Conservation (phyloP, 2,888 invertebrate species). For the Temnothorax unifasciatus region DNA sequence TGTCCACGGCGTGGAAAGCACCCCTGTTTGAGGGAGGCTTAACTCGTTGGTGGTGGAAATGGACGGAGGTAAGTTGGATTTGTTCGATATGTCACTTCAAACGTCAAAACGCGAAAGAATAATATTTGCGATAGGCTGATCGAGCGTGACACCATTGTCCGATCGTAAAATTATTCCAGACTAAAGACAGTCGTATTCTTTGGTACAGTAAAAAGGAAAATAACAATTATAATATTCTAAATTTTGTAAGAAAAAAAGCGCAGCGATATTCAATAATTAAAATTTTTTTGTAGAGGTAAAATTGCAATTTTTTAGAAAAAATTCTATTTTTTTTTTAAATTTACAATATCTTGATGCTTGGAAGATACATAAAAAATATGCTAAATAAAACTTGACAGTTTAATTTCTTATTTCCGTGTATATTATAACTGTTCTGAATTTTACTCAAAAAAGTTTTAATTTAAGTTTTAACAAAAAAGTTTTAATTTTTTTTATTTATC, state of each 20-base stretch:
- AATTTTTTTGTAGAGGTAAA: background rate
- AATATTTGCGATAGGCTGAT: slow-evolving; percentile 76
- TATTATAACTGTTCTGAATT: background rate
- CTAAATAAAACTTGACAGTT: slow-evolving; percentile 12
- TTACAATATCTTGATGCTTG: slow-evolving; percentile 6
- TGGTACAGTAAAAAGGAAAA: background rate
- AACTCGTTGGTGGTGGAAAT: slow-evolving; percentile 49
- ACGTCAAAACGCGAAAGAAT: slow-evolving; percentile 71
- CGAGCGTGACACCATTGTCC: slow-evolving; percentile 63
- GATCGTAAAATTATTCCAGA: slow-evolving; percentile 48
- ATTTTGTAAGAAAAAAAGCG: background rate
- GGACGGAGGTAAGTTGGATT: slow-evolving; percentile 54
- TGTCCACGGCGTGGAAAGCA: slow-evolving; percentile 3
- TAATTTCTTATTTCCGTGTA: slow-evolving; percentile 7
- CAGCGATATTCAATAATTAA: background rate
- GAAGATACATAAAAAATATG: slow-evolving; percentile 26
- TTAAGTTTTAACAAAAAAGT: slow-evolving; percentile 6
- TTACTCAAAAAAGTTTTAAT: slow-evolving; percentile 10
- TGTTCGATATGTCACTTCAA: slow-evolving; percentile 65
- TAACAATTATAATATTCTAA: background rate
- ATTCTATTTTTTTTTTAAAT: slow-evolving; percentile 19
- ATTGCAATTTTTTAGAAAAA: slow-evolving; percentile 6
- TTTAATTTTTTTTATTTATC: slow-evolving; percentile 29
- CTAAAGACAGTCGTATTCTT: background rate
- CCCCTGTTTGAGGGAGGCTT: slow-evolving; percentile 33